Percentiles rank a stretch among this genome's conserved stretches.
Evolutionary conservation across 2,888 invertebrate species (phyloP).

Genomic region (Caradrina clavipalpis): DNA sequence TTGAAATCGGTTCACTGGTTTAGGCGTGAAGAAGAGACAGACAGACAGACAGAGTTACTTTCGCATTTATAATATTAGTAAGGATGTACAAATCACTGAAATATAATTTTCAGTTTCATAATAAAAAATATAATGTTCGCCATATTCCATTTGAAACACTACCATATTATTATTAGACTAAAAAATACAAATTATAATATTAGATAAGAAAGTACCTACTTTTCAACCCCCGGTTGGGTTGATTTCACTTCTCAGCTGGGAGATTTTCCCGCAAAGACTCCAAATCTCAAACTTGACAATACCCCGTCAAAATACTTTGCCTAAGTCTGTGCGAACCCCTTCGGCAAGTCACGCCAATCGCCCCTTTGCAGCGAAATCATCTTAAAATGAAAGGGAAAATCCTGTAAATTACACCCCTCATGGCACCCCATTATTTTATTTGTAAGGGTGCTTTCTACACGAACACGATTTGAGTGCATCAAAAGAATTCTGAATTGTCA

Average conservation of each 20-base stretch:
- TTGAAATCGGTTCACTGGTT: too few species aligned
- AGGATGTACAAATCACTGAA: too few species aligned
- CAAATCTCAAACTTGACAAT: conserved; percentile 30
- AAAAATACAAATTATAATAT: neutral
- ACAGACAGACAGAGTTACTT: too few species aligned
- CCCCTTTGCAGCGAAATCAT: conserved; percentile 81
- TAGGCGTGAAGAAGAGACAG: too few species aligned
- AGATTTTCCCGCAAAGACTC: neutral
- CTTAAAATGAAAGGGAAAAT: conserved; percentile 86
- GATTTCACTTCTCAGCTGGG: neutral
- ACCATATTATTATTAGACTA: neutral
- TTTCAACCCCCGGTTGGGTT: neutral
- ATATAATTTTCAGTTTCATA: too few species aligned
- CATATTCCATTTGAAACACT: neutral
- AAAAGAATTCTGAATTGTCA: conserved; percentile 60
- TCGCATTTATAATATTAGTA: too few species aligned
- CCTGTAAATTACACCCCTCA: conserved; percentile 85
- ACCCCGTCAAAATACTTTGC: conserved; percentile 41
- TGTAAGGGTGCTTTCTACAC: conserved; percentile 71
- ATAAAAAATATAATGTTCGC: too few species aligned
- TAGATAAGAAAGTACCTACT: neutral
- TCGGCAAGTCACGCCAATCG: conserved; percentile 81
- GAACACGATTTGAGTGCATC: conserved; percentile 54
- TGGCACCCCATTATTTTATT: conserved; percentile 82
- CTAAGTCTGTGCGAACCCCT: conserved; percentile 66